Base-by-base conservation (phyloP, 2,888 invertebrate genomes). In the Dromius quadrimaculatus region DNA sequence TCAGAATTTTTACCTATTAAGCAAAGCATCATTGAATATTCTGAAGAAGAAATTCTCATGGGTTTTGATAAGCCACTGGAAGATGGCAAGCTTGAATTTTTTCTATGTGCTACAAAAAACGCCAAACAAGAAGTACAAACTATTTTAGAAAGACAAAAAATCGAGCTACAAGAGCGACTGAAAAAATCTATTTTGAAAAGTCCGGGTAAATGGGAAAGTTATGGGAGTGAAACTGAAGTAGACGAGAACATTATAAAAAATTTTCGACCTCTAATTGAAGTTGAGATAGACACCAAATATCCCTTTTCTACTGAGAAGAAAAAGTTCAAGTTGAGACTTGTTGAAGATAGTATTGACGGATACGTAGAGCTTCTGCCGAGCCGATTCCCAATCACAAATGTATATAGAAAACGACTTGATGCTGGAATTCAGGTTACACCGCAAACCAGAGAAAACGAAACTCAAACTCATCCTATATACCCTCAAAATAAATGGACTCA, bases 401-500 rank as follows among this genome's bases (percentile, higher is more conserved):
- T 92, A 3, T 81, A 80, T 38, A 85, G 85, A 64, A 85, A 83
- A 59, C 83, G 90, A 76, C 50, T 70, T 5, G 87, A 89, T 72
- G 83, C 83, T 9, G 85, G 79, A 0, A 79, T 84, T 2, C 91
- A 92, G 79, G 88, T 86, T 1, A 85, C 87, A 9, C 87, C 89
- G 0, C 70, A 79, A 0, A 82, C 78, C 47, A 50, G 69, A 2
- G 65, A 74, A 0, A 83, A 82, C 71, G 84, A 84, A 72, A 89
- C 89, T 34, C 93, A 93, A 83, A 92, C 92, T 0, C 84, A 83
- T 62, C 86, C 88, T 9, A 86, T 86, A 41, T 90, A 89, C 78
- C 90, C 90, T 0, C 84, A 86, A 71, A 92, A 92, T 79, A 85
- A 86, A 71, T 89, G 89, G 87, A 88, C 89, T 0, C 92, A 92